phyloP scores from a whole-genome alignment of 64 coral and sea anemone genomes.

The Stylophora pistillata region DNA sequence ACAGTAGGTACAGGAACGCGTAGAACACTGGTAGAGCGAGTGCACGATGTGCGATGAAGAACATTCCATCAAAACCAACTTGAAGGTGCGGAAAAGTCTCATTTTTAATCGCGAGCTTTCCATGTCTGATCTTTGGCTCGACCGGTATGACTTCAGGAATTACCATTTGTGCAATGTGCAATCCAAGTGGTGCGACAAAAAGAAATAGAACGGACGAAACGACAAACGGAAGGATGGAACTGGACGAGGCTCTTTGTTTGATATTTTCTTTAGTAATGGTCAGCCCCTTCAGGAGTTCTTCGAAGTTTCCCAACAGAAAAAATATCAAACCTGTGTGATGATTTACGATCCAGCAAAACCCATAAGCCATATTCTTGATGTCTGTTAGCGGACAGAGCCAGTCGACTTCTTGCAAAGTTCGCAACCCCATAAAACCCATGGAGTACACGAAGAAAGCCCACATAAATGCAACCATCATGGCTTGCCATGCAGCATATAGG shows the following conservation, averaged over 20 bases:
- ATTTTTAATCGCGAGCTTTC: background rate
- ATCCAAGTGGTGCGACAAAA: background rate
- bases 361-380: constrained; percentile 47
- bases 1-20: constrained; percentile 18
- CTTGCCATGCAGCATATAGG: constrained; percentile 11
- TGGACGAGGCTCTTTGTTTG: background rate
- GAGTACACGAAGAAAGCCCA: constrained; percentile 41
- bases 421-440: constrained; percentile 26
- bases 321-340: constrained; percentile 38
- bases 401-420: constrained; percentile 21
- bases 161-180: constrained; percentile 36
- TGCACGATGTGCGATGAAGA: background rate
- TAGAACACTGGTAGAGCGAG: constrained; percentile 43
- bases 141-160: background rate
- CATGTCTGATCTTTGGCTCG: background rate
- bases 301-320: constrained; percentile 14
- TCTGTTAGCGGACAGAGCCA: constrained; percentile 55
- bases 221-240: constrained; percentile 1
- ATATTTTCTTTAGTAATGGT: constrained; percentile 29
- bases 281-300: background rate
- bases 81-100: constrained; percentile 21
- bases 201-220: background rate
- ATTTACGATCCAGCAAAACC: constrained; percentile 25
- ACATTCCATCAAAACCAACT: background rate
- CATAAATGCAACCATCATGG: constrained; percentile 8